Evolutionary conservation across 2,888 invertebrate genomes (phyloP).

Genomic region (Saturnia japonica): DNA sequence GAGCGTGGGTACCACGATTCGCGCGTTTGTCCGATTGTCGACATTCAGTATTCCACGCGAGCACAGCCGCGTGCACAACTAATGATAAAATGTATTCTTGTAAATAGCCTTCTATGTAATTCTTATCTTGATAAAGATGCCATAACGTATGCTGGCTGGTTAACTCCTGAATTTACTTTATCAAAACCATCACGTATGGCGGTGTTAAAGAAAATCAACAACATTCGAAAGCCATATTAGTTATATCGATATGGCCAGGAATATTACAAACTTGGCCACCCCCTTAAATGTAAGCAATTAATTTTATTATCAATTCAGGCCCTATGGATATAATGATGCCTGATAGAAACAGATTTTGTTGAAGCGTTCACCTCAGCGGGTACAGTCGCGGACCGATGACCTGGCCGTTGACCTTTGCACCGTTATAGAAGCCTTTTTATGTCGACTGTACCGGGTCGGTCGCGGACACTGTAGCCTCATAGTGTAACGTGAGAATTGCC

Average conservation of each 20-base stretch:
- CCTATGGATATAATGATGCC: too few species aligned
- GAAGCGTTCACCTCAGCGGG: slow-evolving; percentile 5
- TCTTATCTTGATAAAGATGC: not conserved
- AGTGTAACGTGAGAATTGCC: slow-evolving; percentile 3
- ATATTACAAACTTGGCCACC: not conserved
- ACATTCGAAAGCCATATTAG: not conserved
- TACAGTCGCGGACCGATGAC: slow-evolving; percentile 16
- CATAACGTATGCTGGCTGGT: not conserved
- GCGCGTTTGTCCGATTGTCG: too few species aligned
- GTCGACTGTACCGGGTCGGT: slow-evolving; percentile 4
- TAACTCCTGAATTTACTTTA: not conserved
- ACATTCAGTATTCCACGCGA: too few species aligned
- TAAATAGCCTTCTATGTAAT: not conserved
- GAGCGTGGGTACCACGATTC: too few species aligned
- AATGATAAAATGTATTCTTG: not conserved
- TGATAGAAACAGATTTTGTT: not conserved
- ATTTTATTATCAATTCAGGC: slow-evolving; percentile 7
- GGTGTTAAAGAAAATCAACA: not conserved
- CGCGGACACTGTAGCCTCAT: not conserved
- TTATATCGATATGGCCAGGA: not conserved
- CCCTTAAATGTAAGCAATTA: slow-evolving; percentile 1
- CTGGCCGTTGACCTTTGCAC: slow-evolving; percentile 16
- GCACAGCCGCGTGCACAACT: not conserved
- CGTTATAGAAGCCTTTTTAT: slow-evolving; percentile 10
- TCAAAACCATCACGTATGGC: not conserved